These are phyloP conservation scores for Gymnocypris eckloni DNA, from an alignment of 2,797 vertebrate species.

Conservation along the genomic window DNA sequence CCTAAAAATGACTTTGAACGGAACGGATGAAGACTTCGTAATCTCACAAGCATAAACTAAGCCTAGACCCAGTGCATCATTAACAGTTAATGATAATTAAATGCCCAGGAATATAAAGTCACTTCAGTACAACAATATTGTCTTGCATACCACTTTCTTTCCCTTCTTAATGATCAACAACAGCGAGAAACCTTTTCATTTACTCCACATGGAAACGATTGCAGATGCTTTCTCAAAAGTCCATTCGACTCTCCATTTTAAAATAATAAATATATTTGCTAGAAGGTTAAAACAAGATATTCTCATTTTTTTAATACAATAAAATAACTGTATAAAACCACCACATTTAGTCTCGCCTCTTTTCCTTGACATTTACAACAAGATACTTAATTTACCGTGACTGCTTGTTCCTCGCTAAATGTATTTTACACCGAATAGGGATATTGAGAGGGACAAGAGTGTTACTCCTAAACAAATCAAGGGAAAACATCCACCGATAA, in stretches of 20 bases:
- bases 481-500: conserved; percentile 24
- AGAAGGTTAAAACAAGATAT: conserved; percentile 34
- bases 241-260: conserved; percentile 30
- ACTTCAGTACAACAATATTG: conserved; percentile 11
- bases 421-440: neutral
- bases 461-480: conserved; percentile 14
- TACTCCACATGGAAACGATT: neutral
- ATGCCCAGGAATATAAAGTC: conserved; percentile 14
- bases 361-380: conserved; percentile 5
- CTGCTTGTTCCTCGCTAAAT: conserved; percentile 9
- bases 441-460: neutral
- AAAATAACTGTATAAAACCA: conserved; percentile 58
- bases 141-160: neutral
- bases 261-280: conserved; percentile 57
- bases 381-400: neutral
- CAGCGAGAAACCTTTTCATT: neutral
- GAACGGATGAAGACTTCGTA: neutral
- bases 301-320: conserved; percentile 28
- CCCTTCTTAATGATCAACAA: conserved; percentile 4
- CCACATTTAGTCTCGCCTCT: conserved; percentile 19
- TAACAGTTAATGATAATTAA: conserved; percentile 15
- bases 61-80: conserved; percentile 14
- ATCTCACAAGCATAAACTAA: no score
- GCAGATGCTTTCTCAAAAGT: conserved; percentile 21
- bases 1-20: neutral